phyloP scores from a whole-genome alignment of 2,113 vertebrate species.

The Gasterosteus nipponicus region DNA sequence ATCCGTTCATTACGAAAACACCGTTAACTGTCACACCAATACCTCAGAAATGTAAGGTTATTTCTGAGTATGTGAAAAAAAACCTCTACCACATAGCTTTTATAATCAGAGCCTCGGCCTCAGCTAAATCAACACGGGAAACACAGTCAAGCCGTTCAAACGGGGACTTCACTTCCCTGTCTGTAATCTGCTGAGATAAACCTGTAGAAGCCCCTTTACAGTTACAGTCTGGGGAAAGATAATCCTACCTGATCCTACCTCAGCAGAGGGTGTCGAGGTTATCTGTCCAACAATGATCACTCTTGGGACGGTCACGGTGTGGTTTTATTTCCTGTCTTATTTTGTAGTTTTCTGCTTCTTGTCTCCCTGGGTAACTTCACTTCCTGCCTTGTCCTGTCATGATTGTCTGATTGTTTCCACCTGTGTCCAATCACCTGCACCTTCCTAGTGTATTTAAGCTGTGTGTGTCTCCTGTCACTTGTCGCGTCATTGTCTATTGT shows the following conservation, averaged over 20 bases:
- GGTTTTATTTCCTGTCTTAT: too few species aligned
- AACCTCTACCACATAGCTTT: slow-evolving; percentile 15
- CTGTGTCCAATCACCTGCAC: too few species aligned
- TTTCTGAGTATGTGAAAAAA: background rate
- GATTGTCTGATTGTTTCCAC: too few species aligned
- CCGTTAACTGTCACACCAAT: background rate
- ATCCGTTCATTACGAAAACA: background rate
- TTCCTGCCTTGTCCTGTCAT: too few species aligned
- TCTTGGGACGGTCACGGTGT: slow-evolving; percentile 11
- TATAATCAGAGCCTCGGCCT: slow-evolving; percentile 37
- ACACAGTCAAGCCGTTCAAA: slow-evolving; percentile 42
- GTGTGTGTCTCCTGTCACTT: too few species aligned
- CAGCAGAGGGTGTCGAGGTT: slow-evolving; percentile 54
- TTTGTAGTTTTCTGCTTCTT: too few species aligned
- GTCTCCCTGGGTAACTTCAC: too few species aligned
- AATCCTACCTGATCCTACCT: slow-evolving; percentile 69
- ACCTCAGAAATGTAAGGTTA: background rate
- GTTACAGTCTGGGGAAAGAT: slow-evolving; percentile 59
- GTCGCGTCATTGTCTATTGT: too few species aligned
- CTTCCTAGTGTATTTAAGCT: too few species aligned
- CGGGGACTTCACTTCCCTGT: slow-evolving; percentile 34
- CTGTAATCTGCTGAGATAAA: slow-evolving; percentile 69
- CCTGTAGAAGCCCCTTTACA: slow-evolving; percentile 61
- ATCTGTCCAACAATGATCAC: slow-evolving; percentile 67
- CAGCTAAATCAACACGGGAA: slow-evolving; percentile 49